Evolutionary conservation across 2,888 invertebrate genomes (phyloP), one percentile per base, ranked within the genome.

Genomic region (Bombylius major): DNA sequence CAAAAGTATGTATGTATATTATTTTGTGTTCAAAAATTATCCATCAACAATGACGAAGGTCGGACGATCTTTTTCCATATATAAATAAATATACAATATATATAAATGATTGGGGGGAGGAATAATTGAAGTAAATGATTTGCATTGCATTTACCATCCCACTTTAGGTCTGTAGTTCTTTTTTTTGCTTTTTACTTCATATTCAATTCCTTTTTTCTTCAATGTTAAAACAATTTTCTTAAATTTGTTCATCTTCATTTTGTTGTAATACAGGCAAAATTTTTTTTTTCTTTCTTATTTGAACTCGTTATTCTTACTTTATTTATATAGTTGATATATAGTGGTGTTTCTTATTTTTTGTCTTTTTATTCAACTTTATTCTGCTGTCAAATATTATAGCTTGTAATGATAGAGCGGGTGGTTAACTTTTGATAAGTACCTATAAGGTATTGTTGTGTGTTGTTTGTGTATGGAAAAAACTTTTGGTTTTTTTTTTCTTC

Each of bases 21-120:
- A 23, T 23, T 8, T 11, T 46, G 14, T 42, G 39, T 34, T 54
- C 50, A 54, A 54, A 54, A 54, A 54, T 54, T 54, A 54, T 54
- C 54, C 50, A 54, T 54, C 54, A 54, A 45, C 8, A 45, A 50
- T 47, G 47, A 47, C 11, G 47, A 31, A 42, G 39, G 39, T 42
- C 11, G 11, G 36, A 8, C 36, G 39, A 4, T 11, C 39, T 11
- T 23, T n/a, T 23, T 23, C 23, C 23, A 23, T 23, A 23, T 23
- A 23, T 23, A 23, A 23, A 23, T 23, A 23, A 13, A 44, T 5
- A 13, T 44, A 44, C 13, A 44, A 13, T 44, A 44, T 13, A 12
- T 12, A 13, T 44, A 44, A 11, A 44, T 4, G 11, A 44, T 44
- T 12, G 44, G 4, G 14, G 47, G 23, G 14, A 47, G 47, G 23